Evolutionary conservation across 1,140 invertebrate genomes (phyloP), one percentile per base, ranked within the genome.

Genomic region (Euglossa dilemma): DNA sequence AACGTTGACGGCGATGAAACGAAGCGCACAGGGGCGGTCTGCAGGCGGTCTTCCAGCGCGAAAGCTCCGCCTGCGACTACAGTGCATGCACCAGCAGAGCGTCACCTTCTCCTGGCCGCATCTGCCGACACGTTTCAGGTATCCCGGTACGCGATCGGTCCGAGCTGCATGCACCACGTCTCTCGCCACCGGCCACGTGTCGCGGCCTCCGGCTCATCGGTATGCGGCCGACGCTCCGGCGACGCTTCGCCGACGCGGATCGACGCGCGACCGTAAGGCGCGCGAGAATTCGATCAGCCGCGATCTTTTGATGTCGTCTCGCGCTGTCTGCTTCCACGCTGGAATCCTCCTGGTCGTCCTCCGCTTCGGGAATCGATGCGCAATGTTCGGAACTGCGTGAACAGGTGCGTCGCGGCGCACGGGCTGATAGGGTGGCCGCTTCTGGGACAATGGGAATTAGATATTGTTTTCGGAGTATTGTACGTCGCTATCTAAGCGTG

Each of bases 31-130:
- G 85, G 89, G 89, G 89, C 89, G 89, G 88, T 90, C 89, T 85
- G 88, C 88, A 90, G 90, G 90, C 89, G 90, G 90, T 90, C 90
- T 89, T 87, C 59, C 83, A 90, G 71, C 73, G 66, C 74, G 73
- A 90, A 90, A 89, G 90, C 90, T 90, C 90, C 90, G 90, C 90
- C 90, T 90, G 89, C 87, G 69, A 87, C 75, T 81, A 81, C 80
- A 57, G 69, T 89, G 80, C 79, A 86, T 80, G 81, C 82, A 84
- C 78, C 84, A 47, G 81, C n/a, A n/a, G 83, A 86, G 87, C 88
- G 83, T 90, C 86, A 83, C 83, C 72, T 45, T 59, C 56, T 47
- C 52, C 52, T 67, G 52, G 45, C 18, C n/a, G 73, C 80, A 82
- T 75, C 80, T 82, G 73, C 72, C 72, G 36, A 12, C 56, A 28